These are phyloP conservation scores for Euthynnus affinis DNA, from an alignment of 2,797 vertebrate species.

Conservation along the genomic window DNA sequence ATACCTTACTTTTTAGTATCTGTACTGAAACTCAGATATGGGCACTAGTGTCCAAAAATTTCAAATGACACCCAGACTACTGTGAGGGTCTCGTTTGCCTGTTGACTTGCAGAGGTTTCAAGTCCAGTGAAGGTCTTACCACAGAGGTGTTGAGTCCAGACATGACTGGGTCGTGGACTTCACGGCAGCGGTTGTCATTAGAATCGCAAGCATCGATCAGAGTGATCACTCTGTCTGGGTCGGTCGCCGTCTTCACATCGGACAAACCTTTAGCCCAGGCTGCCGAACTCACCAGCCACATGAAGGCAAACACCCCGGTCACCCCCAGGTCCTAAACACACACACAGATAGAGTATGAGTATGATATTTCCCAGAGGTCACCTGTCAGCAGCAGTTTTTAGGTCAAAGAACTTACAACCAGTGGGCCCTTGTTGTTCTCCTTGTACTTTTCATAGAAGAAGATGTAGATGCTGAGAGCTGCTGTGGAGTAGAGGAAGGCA, in stretches of 20 bases:
- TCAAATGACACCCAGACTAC: too few species aligned
- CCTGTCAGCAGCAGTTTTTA: background rate
- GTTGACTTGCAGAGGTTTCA: background rate
- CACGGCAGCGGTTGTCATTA: constrained; percentile 82
- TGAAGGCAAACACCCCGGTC: constrained; percentile 89
- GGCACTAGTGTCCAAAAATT: background rate
- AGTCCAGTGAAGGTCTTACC: constrained; percentile 74
- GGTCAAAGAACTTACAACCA: constrained; percentile 83
- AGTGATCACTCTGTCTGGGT: constrained; percentile 88
- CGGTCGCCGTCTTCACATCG: constrained; percentile 89
- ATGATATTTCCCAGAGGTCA: background rate
- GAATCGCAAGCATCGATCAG: constrained; percentile 77
- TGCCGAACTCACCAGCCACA: constrained; percentile 92
- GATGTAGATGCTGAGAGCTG: constrained; percentile 87
- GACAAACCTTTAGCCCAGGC: constrained; percentile 94
- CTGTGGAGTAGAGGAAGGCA: constrained; percentile 91
- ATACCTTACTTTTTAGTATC: too few species aligned
- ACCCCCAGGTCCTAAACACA: constrained; percentile 88
- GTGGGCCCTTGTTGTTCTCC: constrained; percentile 91
- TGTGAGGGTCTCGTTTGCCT: background rate
- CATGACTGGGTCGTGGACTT: constrained; percentile 89
- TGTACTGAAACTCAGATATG: background rate
- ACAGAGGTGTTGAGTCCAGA: constrained; percentile 94
- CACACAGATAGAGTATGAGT: background rate
- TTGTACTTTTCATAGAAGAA: constrained; percentile 92